These are phyloP conservation scores for Triops longicaudatus DNA, from an alignment of 1,140 invertebrate species.

Conservation along the genomic window DNA sequence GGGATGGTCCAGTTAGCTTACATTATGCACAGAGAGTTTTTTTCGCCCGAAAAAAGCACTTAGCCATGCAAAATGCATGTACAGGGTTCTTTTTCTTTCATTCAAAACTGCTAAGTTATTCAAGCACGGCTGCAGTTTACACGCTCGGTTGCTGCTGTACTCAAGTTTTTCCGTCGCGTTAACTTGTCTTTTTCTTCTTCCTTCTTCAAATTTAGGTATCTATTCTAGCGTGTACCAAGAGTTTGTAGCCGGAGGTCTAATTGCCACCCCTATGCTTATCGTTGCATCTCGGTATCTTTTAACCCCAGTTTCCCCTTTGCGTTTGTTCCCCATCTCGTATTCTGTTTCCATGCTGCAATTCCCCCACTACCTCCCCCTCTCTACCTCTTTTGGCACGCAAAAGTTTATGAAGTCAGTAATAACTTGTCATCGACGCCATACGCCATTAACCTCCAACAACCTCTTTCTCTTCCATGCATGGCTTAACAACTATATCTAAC, in stretches of 20 bases:
- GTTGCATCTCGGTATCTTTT: not conserved
- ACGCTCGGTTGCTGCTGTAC: too few relatives aligned
- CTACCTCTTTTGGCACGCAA: not conserved
- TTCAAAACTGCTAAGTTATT: too few relatives aligned
- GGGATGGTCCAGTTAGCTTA: too few relatives aligned
- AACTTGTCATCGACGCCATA: constrained; percentile 14
- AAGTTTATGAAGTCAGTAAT: constrained; percentile 9
- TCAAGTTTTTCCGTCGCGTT: too few relatives aligned
- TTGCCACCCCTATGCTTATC: constrained; percentile 9
- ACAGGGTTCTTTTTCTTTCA: too few relatives aligned
- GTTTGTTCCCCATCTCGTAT: not conserved
- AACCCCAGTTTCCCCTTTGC: not conserved
- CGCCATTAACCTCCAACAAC: constrained; percentile 1
- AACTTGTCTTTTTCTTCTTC: not conserved
- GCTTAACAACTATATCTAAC: not conserved
- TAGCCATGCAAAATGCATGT: too few relatives aligned
- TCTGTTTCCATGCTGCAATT: not conserved
- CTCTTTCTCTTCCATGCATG: not conserved
- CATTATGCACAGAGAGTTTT: too few relatives aligned
- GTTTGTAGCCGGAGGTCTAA: constrained; percentile 6
- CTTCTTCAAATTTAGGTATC: constrained; percentile 4
- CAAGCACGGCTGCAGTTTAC: too few relatives aligned
- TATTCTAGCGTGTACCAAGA: not conserved
- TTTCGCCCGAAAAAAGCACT: too few relatives aligned
- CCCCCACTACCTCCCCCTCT: not conserved